Evolutionary conservation across 2,888 invertebrate species (phyloP).

Genomic region (Nowickia ferox): DNA sequence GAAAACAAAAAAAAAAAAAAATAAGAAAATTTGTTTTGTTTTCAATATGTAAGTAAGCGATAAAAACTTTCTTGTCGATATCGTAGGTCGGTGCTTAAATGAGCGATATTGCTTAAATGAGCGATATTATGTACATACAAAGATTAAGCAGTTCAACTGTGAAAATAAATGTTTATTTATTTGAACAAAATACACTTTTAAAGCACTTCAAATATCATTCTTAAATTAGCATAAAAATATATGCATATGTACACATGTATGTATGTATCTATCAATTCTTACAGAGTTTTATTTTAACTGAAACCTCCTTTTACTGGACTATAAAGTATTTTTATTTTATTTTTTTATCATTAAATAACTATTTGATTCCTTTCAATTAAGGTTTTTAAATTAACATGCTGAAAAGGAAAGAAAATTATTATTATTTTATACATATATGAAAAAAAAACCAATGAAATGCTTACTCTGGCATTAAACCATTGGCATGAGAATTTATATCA

Average conservation of each 20-base stretch:
- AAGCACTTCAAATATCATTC: slow-evolving; percentile 1
- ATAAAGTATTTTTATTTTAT: neutral
- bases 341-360: slow-evolving; percentile 1
- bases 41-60: no score
- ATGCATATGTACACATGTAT: neutral
- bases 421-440: neutral
- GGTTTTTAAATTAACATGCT: slow-evolving; percentile 76
- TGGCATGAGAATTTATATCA: slow-evolving; percentile 25
- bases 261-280: neutral
- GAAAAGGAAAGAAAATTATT: slow-evolving; percentile 35
- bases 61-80: no score
- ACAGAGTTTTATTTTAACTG: slow-evolving; percentile 3
- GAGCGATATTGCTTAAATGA: no score
- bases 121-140: no score
- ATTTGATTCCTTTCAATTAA: neutral
- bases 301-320: slow-evolving; percentile 37
- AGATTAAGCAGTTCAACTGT: neutral
- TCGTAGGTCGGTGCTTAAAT: no score
- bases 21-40: no score
- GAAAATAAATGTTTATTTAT: slow-evolving; percentile 11
- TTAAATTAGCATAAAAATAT: slow-evolving; percentile 28
- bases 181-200: slow-evolving; percentile 38
- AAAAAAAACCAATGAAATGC: slow-evolving; percentile 44
- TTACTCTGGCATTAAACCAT: slow-evolving; percentile 78
- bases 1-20: no score